Evolutionary conservation across 2,113 vertebrate genomes (phyloP), one percentile per base, ranked within the genome.

Genomic region (Prinia subflava): DNA sequence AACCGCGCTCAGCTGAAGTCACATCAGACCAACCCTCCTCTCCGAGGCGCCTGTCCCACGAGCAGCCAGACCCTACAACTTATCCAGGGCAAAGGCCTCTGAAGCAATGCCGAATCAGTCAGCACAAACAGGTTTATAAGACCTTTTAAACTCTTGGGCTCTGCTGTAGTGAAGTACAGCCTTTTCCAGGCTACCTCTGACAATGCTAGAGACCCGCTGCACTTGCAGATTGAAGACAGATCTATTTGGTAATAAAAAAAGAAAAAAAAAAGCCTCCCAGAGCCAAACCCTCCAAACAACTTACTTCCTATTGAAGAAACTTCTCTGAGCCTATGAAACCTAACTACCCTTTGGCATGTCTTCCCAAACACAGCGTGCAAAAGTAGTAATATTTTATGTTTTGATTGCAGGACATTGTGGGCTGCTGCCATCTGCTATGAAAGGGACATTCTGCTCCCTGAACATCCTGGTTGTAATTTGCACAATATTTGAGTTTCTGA

Each of bases 331-430:
- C 57, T 52, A 28, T 60, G 69, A 93, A 93, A 87, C 23, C 15
- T 82, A 83, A 56, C 73, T 90, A 83, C 4, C 39, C 5, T 46
- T 89, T 93, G 90, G 95, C 92, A 79, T 7, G 41, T 84, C 77
- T 81, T 94, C 81, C 77, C 53, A 89, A 87, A 95, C 80, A 76
- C 80, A 92, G 89, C 57, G 73, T 82, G 90, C 60, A 94, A 50
- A 94, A 93, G 86, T 78, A 84, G 83, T 92, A 96, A 95, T 90
- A 82, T 96, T 96, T 97, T 94, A 94, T 87, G 86, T 87, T 91
- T 88, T 33, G 57, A 90, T 96, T 95, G 93, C 80, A 69, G 73
- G 73, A 87, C 86, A 57, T 23, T 44, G 92, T 79, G 77, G 92
- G 80, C 57, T 83, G 62, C 62, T 93, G 88, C 96, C 95, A 96